Evolutionary conservation across 2,888 invertebrate species (phyloP).

Genomic region (Candidula unifasciata): DNA sequence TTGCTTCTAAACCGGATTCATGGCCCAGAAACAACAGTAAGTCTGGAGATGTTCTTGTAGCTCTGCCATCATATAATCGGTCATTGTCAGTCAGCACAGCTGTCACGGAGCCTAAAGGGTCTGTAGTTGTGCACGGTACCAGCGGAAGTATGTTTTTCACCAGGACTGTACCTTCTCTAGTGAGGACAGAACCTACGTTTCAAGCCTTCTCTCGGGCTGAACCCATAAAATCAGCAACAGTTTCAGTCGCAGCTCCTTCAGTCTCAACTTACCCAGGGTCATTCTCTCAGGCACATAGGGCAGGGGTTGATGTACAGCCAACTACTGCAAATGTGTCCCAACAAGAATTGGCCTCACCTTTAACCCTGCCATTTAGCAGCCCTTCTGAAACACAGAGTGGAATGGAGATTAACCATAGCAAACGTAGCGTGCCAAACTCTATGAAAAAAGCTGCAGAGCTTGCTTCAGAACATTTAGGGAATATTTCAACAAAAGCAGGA

Average conservation of each 20-base stretch:
- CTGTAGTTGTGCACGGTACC: neutral
- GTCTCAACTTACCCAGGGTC: too few relatives aligned
- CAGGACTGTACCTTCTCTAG: neutral
- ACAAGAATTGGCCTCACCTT: neutral
- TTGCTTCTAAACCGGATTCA: neutral
- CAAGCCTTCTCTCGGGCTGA: neutral
- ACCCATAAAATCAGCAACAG: too few relatives aligned
- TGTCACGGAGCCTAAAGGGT: neutral
- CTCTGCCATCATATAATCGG: neutral
- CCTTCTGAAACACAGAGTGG: neutral
- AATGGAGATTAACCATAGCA: neutral
- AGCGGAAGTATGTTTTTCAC: too few relatives aligned
- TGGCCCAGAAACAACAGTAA: neutral
- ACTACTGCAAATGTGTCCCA: too few relatives aligned
- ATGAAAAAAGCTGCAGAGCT: neutral
- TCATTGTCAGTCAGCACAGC: neutral
- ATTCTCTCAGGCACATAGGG: too few relatives aligned
- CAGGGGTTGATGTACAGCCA: neutral
- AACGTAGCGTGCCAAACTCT: neutral
- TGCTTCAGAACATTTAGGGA: slow-evolving; percentile 9
- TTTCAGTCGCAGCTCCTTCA: neutral
- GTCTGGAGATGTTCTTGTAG: neutral
- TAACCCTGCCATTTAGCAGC: neutral
- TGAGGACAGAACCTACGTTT: too few relatives aligned
- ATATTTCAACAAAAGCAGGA: neutral